Evolutionary conservation across 2,797 vertebrate species (phyloP).

Genomic region (Centroberyx gerrardi): DNA sequence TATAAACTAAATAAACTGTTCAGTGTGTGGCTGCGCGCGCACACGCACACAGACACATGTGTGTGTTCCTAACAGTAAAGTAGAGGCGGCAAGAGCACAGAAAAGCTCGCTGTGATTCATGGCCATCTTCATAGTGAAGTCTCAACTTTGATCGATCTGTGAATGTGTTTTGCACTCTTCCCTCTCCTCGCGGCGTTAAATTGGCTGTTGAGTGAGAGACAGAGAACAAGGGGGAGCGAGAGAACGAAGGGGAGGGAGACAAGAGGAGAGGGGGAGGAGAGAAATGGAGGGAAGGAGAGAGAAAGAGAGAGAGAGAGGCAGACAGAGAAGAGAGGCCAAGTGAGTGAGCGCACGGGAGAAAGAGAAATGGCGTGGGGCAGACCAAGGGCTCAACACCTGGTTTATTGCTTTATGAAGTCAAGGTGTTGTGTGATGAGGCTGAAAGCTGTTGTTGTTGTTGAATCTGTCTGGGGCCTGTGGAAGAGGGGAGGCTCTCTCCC

Average conservation of each 20-base stretch:
- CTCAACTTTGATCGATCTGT: constrained; percentile 69
- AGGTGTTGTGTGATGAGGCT: constrained; percentile 54
- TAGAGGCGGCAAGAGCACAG: constrained; percentile 23
- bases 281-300: not conserved
- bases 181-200: constrained; percentile 37
- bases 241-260: constrained; percentile 13
- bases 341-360: constrained; percentile 19
- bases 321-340: constrained; percentile 12
- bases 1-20: constrained; percentile 58
- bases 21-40: constrained; percentile 13
- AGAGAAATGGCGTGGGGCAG: constrained; percentile 29
- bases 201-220: constrained; percentile 48
- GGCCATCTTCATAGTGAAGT: constrained; percentile 46
- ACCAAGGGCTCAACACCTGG: constrained; percentile 44
- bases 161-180: constrained; percentile 50
- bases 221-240: not conserved
- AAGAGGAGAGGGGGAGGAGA: constrained; percentile 3
- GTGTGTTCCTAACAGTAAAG: constrained; percentile 13
- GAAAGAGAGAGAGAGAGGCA: not conserved
- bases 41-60: constrained; percentile 22
- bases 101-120: constrained; percentile 55
- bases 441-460: constrained; percentile 35
- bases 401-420: constrained; percentile 62
- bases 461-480: not conserved
- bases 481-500: not conserved